Evolutionary conservation across 2,113 vertebrate species (phyloP).

Genomic region (Takifugu bimaculatus): DNA sequence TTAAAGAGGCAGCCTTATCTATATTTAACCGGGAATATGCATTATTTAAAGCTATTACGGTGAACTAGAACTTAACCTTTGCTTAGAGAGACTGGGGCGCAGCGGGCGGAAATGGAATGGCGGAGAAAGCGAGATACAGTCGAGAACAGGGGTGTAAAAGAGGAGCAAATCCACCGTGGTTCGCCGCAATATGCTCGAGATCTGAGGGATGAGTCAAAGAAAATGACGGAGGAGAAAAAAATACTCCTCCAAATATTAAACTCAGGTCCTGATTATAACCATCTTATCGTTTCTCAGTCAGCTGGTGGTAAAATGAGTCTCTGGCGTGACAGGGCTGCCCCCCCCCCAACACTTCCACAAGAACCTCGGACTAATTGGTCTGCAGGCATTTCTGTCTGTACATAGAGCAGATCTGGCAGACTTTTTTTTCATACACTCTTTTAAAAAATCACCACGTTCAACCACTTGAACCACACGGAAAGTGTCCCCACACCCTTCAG

Average conservation of each 20-base stretch:
- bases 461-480: conserved; percentile 60
- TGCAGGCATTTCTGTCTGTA: conserved; percentile 35
- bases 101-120: conserved; percentile 31
- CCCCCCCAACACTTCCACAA: conserved; percentile 12
- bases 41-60: conserved; percentile 43
- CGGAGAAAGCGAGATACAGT: conserved; percentile 26
- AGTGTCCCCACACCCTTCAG: conserved; percentile 61
- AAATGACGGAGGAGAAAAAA: conserved; percentile 40
- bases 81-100: conserved; percentile 24
- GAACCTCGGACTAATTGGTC: conserved; percentile 38
- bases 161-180: conserved; percentile 43
- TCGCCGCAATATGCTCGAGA: conserved; percentile 60
- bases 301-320: conserved; percentile 14
- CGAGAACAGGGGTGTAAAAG: conserved; percentile 44
- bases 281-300: conserved; percentile 20
- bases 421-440: conserved; percentile 26
- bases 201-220: conserved; percentile 57
- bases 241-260: background rate
- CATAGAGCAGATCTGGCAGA: conserved; percentile 26
- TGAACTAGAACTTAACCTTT: conserved; percentile 51
- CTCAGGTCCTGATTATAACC: conserved; percentile 12
- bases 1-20: conserved; percentile 24
- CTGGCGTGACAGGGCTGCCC: conserved; percentile 7
- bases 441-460: conserved; percentile 44
- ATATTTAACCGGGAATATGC: conserved; percentile 45